Evolutionary conservation across 2,888 invertebrate genomes (phyloP).

Genomic region (Phengaris alcon): DNA sequence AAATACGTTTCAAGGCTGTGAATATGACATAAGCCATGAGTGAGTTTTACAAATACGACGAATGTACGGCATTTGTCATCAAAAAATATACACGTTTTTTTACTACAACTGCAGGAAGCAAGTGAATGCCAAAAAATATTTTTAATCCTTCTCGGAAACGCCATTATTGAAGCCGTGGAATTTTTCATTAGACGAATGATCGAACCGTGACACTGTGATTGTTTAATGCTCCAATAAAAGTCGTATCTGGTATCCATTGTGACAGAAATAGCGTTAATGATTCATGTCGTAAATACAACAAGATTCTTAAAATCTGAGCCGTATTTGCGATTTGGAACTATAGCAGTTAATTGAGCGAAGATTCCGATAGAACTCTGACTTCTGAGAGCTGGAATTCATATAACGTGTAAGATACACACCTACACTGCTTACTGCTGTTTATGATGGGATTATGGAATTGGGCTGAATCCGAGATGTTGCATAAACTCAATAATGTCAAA

Average conservation of each 20-base stretch:
- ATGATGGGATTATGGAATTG: conserved; percentile 14
- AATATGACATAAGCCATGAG: neutral
- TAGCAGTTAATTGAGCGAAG: neutral
- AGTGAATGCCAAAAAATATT: conserved; percentile 23
- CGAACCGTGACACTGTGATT: conserved; percentile 13
- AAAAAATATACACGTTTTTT: neutral
- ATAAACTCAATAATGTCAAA: conserved; percentile 3
- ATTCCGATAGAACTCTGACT: neutral
- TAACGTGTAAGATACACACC: neutral
- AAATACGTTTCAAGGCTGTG: neutral
- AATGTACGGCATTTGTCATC: conserved; percentile 3
- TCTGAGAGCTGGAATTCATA: conserved; percentile 4
- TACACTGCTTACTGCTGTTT: neutral
- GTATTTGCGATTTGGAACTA: neutral
- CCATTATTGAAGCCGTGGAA: neutral
- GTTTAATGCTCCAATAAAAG: conserved; percentile 19
- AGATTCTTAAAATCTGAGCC: neutral
- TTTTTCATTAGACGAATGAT: conserved; percentile 25
- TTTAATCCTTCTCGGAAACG: conserved; percentile 23
- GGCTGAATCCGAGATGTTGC: neutral
- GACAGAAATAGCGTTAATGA: conserved; percentile 19
- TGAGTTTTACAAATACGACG: neutral
- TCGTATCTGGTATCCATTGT: conserved; percentile 23
- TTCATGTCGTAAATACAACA: conserved; percentile 6
- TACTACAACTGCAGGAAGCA: conserved; percentile 20